Percentiles rank a stretch among this genome's conserved stretches.
Evolutionary conservation across 2,888 invertebrate species (phyloP).

Genomic region (Leptinotarsa tumamoca): DNA sequence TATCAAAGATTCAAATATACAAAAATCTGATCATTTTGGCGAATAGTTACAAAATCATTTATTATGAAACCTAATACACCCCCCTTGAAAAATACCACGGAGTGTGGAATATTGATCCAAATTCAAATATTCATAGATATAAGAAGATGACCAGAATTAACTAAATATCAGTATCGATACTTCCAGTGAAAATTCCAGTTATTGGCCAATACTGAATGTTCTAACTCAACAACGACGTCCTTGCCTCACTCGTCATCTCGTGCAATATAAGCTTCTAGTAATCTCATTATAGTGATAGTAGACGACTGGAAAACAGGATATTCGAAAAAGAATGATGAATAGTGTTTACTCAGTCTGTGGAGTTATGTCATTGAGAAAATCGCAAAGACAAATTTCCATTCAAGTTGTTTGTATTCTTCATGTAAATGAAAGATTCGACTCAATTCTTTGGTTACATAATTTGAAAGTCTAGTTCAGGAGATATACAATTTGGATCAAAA

Average conservation of each 20-base stretch:
- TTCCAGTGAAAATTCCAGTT: background rate
- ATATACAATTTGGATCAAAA: background rate
- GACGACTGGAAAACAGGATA: slow-evolving; percentile 38
- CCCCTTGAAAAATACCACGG: too few relatives aligned
- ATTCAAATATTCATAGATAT: too few relatives aligned
- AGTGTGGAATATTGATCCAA: too few relatives aligned
- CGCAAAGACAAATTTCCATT: slow-evolving; percentile 22
- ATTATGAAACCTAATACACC: too few relatives aligned
- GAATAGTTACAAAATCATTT: too few relatives aligned
- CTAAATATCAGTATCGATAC: too few relatives aligned
- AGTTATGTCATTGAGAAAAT: slow-evolving; percentile 39
- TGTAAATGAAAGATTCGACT: background rate
- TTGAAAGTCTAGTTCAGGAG: background rate
- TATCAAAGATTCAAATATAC: too few relatives aligned
- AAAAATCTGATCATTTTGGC: too few relatives aligned
- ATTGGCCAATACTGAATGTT: slow-evolving; percentile 2
- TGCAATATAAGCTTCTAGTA: slow-evolving; percentile 36
- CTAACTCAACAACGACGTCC: slow-evolving; percentile 1
- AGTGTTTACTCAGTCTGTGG: slow-evolving; percentile 33
- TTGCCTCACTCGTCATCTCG: slow-evolving; percentile 29
- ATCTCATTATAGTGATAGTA: slow-evolving; percentile 32
- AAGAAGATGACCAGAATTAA: too few relatives aligned
- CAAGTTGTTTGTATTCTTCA: background rate
- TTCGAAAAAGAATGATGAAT: slow-evolving; percentile 23
- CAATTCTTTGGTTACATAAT: background rate